Base-by-base conservation (phyloP, 2,888 invertebrate genomes). In the Gortyna flavago region DNA sequence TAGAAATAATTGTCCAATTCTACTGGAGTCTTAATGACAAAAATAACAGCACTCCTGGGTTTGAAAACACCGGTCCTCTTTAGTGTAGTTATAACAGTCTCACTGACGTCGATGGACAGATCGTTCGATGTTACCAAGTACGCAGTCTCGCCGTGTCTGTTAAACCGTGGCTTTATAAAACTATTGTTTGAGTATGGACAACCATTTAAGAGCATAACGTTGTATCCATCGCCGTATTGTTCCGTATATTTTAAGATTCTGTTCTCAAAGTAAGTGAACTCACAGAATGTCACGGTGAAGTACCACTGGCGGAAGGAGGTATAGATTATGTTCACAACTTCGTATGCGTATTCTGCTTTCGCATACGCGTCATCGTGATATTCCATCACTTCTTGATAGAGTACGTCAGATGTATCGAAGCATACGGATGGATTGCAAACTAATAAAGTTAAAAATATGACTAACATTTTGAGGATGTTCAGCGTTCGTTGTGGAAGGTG, bases 231-330 rank as follows among this genome's bases (percentile, higher is more conserved):
- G 6, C 91, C 94, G 79, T 91, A 93, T 70, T 92, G 95, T 86
- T 96, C 96, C 0, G 94, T 95, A 81, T 95, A 95, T 87, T 95
- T 95, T 16, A 96, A 88, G 54, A 96, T 94, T 84, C 94, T 93
- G 84, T 96, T 96, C 77, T 96, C 96, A 73, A 96, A 96, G 82
- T 96, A 96, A 11, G 96, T 95, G 84, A 96, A 96, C 35, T 96
- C 95, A 81, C 96, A 96, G 80, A 95, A 96, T 6, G 95, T 95
- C 59, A 96, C 89, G 0, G 96, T 96, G 80, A 95, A 96, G 80
- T 93, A 96, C 96, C 96, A 96, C 83, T 95, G 96, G 1, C 90
- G 90, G 89, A 96, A 96, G 0, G 95, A 93, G 76, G 93, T 93
- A 85, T 94, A 95, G 78, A 96, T 94, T 91, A 94, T 94, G 7